A percentile compares a stretch with the other conserved stretches of the same genome.
Evolutionary conservation across 2,888 invertebrate species (phyloP).

Genomic region (Melanotus villosus): DNA sequence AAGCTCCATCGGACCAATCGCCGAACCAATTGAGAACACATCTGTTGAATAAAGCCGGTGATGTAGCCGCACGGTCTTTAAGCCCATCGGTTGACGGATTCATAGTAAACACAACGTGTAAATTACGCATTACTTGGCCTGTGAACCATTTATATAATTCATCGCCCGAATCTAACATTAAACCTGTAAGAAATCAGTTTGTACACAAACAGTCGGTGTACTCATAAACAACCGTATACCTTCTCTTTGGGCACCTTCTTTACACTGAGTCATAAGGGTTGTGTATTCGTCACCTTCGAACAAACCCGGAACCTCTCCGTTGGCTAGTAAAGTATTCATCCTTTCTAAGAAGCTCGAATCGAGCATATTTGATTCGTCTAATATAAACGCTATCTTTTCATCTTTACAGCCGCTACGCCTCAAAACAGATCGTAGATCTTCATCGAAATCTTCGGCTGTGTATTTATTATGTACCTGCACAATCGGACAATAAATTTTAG

Average conservation of each 20-base stretch:
- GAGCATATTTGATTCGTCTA: slow-evolving; percentile 98
- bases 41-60: slow-evolving; percentile 98
- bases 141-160: slow-evolving; percentile 99
- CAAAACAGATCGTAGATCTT: slow-evolving; percentile 92
- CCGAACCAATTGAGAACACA: slow-evolving; percentile 99
- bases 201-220: too few species aligned
- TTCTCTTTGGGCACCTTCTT: slow-evolving; percentile 98
- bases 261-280: slow-evolving; percentile 99
- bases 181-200: slow-evolving; percentile 67
- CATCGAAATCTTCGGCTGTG: slow-evolving; percentile 98
- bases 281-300: slow-evolving; percentile 99
- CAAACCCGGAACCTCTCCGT: slow-evolving; percentile 96
- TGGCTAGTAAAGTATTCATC: slow-evolving; percentile 98
- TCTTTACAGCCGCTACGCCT: slow-evolving; percentile 92
- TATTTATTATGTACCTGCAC: slow-evolving; percentile 96
- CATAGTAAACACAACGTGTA: slow-evolving; percentile 99
- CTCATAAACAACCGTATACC: slow-evolving; percentile 64
- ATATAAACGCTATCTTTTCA: slow-evolving; percentile 98
- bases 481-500: background rate
- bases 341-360: slow-evolving; percentile 99
- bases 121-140: slow-evolving; percentile 97
- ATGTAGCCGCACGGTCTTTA: slow-evolving; percentile 98
- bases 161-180: slow-evolving; percentile 98
- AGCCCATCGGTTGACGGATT: slow-evolving; percentile 99
- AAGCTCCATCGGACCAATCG: slow-evolving; percentile 97